Conservation (phyloP, 2,888 invertebrate genomes). For the Lithophane socia region DNA sequence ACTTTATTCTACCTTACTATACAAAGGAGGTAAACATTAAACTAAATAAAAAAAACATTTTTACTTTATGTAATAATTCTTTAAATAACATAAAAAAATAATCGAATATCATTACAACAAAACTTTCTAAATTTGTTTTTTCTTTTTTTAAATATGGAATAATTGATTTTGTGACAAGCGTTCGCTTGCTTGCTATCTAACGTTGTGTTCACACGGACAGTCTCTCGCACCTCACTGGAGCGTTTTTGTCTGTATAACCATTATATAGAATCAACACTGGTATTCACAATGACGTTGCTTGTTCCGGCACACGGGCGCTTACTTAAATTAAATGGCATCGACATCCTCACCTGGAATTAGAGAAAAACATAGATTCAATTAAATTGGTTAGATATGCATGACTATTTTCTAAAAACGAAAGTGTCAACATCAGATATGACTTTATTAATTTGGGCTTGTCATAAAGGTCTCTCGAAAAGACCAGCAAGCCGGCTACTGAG, state of each 20-base stretch:
- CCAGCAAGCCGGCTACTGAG: no score
- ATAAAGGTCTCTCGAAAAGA: no score
- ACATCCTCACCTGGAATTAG: slow-evolving; percentile 85
- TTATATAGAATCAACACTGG: slow-evolving; percentile 78
- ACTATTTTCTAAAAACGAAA: background rate
- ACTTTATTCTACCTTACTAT: slow-evolving; percentile 81
- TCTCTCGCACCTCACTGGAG: slow-evolving; percentile 66
- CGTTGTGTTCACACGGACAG: slow-evolving; percentile 70
- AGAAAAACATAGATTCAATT: slow-evolving; percentile 9
- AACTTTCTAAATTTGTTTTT: slow-evolving; percentile 80
- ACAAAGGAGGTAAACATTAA: slow-evolving; percentile 86
- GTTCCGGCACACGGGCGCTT: slow-evolving; percentile 85
- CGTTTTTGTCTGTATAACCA: slow-evolving; percentile 66
- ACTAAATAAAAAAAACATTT: slow-evolving; percentile 81
- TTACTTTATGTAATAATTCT: slow-evolving; percentile 87
- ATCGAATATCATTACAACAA: slow-evolving; percentile 88
- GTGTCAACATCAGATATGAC: background rate
- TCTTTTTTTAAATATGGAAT: slow-evolving; percentile 85
- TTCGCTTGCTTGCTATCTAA: slow-evolving; percentile 78
- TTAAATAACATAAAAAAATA: slow-evolving; percentile 89
- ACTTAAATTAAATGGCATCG: slow-evolving; percentile 90
- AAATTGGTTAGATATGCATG: background rate
- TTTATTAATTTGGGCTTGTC: background rate
- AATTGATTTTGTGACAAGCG: slow-evolving; percentile 83
- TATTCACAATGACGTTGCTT: slow-evolving; percentile 78